Conservation (phyloP, 2,797 vertebrate species). For the Phaenicophaeus curvirostris region DNA sequence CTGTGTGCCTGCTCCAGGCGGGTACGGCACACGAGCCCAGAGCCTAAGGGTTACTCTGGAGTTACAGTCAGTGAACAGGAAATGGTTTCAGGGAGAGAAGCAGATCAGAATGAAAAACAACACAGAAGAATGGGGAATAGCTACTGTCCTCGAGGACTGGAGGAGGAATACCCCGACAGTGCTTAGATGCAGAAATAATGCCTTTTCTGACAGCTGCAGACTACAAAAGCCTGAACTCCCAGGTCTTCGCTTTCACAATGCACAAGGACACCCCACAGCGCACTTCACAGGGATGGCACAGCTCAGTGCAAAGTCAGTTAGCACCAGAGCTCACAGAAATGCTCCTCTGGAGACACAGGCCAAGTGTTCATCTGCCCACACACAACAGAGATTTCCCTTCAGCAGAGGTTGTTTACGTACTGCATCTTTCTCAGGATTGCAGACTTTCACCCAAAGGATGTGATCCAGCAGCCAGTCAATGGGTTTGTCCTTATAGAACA, state of each 20-base stretch:
- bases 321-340: not conserved
- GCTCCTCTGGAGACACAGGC: not conserved
- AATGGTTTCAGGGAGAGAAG: not conserved
- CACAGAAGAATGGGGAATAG: not conserved
- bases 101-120: not conserved
- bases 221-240: not conserved
- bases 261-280: not conserved
- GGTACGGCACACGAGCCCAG: fast-evolving
- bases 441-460: slow-evolving; percentile 99
- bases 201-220: slow-evolving; percentile 18
- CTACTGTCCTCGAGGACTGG: not conserved
- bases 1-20: not conserved
- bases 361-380: not conserved
- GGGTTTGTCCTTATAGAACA: slow-evolving; percentile 99
- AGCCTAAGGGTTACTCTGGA: slow-evolving; percentile 2
- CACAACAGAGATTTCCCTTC: not conserved
- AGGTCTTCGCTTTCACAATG: not conserved
- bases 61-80: not conserved
- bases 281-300: fast-evolving
- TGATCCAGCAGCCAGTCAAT: slow-evolving; percentile 99
- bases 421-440: slow-evolving; percentile 97
- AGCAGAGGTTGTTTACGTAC: slow-evolving; percentile 75
- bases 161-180: slow-evolving; percentile 23
- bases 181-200: slow-evolving; percentile 36
- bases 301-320: not conserved